These are phyloP conservation scores for Acanthosepion pharaonis DNA, from an alignment of 2,888 invertebrate species.

Conservation along the genomic window DNA sequence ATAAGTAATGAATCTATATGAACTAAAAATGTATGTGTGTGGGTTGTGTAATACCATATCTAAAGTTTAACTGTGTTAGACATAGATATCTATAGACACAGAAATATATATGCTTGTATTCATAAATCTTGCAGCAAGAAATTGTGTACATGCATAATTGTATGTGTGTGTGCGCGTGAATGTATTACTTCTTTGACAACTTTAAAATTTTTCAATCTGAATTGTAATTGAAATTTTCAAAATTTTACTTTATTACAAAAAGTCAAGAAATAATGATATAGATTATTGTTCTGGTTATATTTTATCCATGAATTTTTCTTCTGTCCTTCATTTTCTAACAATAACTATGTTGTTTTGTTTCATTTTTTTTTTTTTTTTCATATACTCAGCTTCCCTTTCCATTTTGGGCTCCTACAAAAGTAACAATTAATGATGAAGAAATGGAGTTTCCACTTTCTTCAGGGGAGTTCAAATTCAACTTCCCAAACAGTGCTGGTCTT, in stretches of 20 bases:
- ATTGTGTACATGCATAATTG: too few species aligned
- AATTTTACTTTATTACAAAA: background rate
- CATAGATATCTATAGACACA: too few species aligned
- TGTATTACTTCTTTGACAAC: too few species aligned
- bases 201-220: too few species aligned
- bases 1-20: too few species aligned
- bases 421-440: slow-evolving; percentile 54
- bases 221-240: background rate
- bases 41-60: too few species aligned
- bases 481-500: slow-evolving; percentile 59
- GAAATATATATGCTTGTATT: too few species aligned
- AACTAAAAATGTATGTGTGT: too few species aligned
- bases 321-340: background rate
- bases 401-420: slow-evolving; percentile 59
- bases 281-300: background rate
- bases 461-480: slow-evolving; percentile 55
- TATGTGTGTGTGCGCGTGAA: too few species aligned
- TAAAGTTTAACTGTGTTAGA: too few species aligned
- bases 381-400: slow-evolving; percentile 54
- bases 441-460: slow-evolving; percentile 55
- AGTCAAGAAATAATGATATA: background rate
- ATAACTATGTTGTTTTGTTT: background rate
- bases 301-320: background rate
- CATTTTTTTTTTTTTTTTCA: background rate
- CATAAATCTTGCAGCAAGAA: too few species aligned